Evolutionary conservation across 2,797 vertebrate species (phyloP).

Genomic region (Valencia hispanica): DNA sequence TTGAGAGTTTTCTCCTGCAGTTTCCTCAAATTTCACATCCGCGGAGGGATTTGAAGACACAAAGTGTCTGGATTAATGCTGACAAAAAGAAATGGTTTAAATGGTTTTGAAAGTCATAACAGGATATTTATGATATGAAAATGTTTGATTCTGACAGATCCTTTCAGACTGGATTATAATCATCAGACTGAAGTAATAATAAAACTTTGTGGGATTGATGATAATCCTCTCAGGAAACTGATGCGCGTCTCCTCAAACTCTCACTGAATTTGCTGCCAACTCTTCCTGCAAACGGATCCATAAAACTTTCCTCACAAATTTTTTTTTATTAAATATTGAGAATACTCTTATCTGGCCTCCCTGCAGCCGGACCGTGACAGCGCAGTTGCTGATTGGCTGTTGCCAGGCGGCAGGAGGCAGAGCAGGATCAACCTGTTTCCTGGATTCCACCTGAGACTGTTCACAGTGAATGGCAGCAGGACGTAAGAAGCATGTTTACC

Average conservation of each 20-base stretch:
- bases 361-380: background rate
- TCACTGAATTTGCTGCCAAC: background rate
- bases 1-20: too few species aligned
- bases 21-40: background rate
- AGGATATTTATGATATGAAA: too few species aligned
- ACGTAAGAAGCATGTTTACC: conserved; percentile 19
- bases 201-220: background rate
- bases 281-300: background rate
- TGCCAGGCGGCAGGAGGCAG: background rate
- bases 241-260: too few species aligned
- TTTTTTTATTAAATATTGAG: too few species aligned
- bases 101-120: background rate
- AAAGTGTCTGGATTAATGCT: too few species aligned
- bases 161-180: background rate
- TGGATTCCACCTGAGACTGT: fast-evolving
- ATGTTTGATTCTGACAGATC: background rate
- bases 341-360: background rate
- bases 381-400: conserved; percentile 16
- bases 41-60: background rate
- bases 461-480: background rate
- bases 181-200: background rate
- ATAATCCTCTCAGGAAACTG: background rate
- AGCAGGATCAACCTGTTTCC: conserved; percentile 13
- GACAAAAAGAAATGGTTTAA: background rate
- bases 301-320: background rate